Evolutionary conservation across 2,797 vertebrate genomes (phyloP), one percentile per base, ranked within the genome.

Genomic region (Cetoscarus ocellatus): DNA sequence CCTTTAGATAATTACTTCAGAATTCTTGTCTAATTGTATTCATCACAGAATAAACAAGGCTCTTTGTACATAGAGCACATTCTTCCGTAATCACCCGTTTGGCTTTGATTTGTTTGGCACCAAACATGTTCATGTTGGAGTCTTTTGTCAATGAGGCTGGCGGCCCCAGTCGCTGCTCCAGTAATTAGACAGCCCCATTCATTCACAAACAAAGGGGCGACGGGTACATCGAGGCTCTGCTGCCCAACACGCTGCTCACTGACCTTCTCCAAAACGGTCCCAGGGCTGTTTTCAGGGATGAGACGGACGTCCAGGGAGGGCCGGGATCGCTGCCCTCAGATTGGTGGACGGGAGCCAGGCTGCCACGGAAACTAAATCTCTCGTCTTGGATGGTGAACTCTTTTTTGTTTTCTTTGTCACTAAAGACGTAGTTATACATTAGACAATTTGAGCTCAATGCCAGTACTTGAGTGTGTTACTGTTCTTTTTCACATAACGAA

Each of bases 141-240:
- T 65, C 78, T 79, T 88, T 91, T 87, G 84, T 87, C 18, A 77
- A 69, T 8, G 40, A 64, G 57, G 70, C 83, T 56, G 79, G 71
- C 52, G 49, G 68, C 74, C 79, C 78, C 71, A 19, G 78, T 70
- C 62, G 18, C 84, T 43, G 80, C 79, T 82, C 75, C 87, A 76
- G 82, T 86, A 90, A 92, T 90, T 89, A 91, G 84, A 90, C 80
- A 38, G 57, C 18, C 61, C 88, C 83, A 90, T 93, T 93, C 88
- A 91, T 90, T 77, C 40, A 48, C 51, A 67, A 44, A 92, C 91
- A 93, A 93, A 79, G 50, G 75, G 34, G 61, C 48, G 27, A 63
- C 39, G 75, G 75, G 76, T 68, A 90, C 83, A 84, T 66, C 17
- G 76, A 76, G 84, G 79, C 79, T 70, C 68, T 8, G 51, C 67